Evolutionary conservation across 1,140 invertebrate species (phyloP), one percentile per base, ranked within the genome.

Genomic region (Bradysia coprophila): DNA sequence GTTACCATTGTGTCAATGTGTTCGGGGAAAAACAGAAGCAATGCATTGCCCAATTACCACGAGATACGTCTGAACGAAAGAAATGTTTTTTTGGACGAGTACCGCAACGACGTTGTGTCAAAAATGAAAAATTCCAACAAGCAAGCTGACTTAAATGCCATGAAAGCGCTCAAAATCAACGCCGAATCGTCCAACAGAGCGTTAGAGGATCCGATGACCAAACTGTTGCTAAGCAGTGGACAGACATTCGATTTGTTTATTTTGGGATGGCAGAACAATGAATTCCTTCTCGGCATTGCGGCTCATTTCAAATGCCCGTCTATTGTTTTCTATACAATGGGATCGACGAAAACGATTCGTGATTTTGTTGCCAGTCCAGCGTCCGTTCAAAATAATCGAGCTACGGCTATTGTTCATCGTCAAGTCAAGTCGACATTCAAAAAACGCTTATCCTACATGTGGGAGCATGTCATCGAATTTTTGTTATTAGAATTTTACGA

Each of bases 241-340:
- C 16, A 42, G 11, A 18, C 19, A 20, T 42, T 42, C 23, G 41
- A 42, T 33, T 21, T 42, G 9, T 11, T 42, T 13, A 20, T 42
- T 3, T 8, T 34, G 20, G 41, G 31, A n/a, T 34, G 23, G 21
- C 22, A 18, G 21, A 3, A 21, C 4, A 34, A 33, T 22, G 32
- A 42, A 15, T 33, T 21, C 13, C 18, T 42, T 9, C 5, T 42
- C 13, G 41, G 41, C 1, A n/a, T 42, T 15, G 41, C 28, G 34
- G 41, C n/a, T 34, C 31, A 34, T 15, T 42, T 34, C 23, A 10
- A 21, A 21, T 34, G 28, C 22, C 41, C 41, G 36, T 34, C 32
- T 9, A 16, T 34, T 4, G 15, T 42, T 11, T 9, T 33, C n/a
- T 21, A 18, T 18, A 21, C 18, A 8, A n/a, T 10, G 13, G 4